phyloP scores from a whole-genome alignment of 2,797 vertebrate species.

The Sebastolobus alascanus region DNA sequence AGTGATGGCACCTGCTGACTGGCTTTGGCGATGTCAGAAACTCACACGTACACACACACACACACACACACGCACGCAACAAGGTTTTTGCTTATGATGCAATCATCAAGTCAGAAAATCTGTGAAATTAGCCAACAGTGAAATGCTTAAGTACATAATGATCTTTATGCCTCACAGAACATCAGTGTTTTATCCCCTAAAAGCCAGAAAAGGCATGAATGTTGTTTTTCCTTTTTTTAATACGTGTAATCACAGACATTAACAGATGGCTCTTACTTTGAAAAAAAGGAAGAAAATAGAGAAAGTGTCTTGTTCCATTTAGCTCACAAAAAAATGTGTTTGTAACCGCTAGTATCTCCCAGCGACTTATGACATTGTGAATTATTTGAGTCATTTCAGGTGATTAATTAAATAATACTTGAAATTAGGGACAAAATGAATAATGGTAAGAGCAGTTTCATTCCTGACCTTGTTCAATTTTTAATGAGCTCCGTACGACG shows the following conservation, averaged over 20 bases:
- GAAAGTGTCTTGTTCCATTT: conserved; percentile 18
- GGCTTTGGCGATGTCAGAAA: conserved; percentile 69
- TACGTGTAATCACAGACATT: neutral
- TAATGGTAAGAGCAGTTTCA: conserved; percentile 84
- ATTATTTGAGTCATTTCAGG: conserved; percentile 79
- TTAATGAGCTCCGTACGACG: conserved; percentile 85
- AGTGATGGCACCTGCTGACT: conserved; percentile 83
- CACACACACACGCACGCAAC: conserved; percentile 30
- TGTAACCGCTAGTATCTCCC: conserved; percentile 59
- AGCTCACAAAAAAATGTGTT: conserved; percentile 32
- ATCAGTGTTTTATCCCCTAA: conserved; percentile 21
- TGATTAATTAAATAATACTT: conserved; percentile 86
- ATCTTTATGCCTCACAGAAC: conserved; percentile 34
- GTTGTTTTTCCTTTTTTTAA: conserved; percentile 16
- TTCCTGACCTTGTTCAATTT: conserved; percentile 89
- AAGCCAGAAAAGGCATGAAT: conserved; percentile 1
- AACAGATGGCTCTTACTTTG: neutral
- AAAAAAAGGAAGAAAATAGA: conserved; percentile 4
- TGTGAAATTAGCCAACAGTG: conserved; percentile 67
- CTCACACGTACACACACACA: conserved; percentile 63
- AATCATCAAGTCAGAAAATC: conserved; percentile 74
- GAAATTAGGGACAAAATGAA: conserved; percentile 86
- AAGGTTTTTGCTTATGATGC: conserved; percentile 72
- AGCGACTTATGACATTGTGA: conserved; percentile 72
- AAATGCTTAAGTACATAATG: conserved; percentile 46